Conservation (phyloP, 30 jellyfish, hydroid and myxozoan species). For the Hydractinia echinata region DNA sequence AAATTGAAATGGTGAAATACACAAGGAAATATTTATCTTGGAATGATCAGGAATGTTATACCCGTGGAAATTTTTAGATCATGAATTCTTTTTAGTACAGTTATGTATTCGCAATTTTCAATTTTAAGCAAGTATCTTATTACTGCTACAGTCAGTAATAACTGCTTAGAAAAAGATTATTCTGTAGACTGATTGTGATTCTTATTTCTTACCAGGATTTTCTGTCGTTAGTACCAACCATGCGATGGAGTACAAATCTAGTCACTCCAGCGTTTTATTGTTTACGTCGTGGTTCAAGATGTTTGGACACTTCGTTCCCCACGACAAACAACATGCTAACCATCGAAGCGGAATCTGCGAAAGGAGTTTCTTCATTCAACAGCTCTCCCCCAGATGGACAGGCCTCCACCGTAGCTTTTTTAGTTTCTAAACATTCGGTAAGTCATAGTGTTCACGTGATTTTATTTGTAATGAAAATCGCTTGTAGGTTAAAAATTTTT, state of each 20-base stretch:
- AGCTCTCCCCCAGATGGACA: constrained; percentile 39
- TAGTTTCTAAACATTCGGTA: constrained; percentile 12
- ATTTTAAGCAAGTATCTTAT: no score
- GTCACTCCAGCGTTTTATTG: constrained; percentile 65
- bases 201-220: constrained; percentile 47
- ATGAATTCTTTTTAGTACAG: no score
- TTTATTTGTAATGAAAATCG: no score
- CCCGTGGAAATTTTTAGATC: no score
- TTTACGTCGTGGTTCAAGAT: constrained; percentile 5
- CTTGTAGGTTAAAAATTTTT: no score
- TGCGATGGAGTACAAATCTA: constrained; percentile 50
- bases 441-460: no score
- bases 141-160: background rate
- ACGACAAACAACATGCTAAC: background rate
- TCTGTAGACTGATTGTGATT: constrained; percentile 4
- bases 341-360: constrained; percentile 27
- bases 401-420: constrained; percentile 28
- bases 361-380: constrained; percentile 1
- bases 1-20: no score
- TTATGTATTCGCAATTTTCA: no score
- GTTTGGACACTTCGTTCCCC: constrained; percentile 20
- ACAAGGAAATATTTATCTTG: no score
- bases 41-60: no score
- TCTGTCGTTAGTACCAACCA: constrained; percentile 43
- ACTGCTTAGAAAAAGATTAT: background rate